A percentile compares a stretch with the other conserved stretches of the same genome.
These are phyloP conservation scores for Dermolepida albohirtum DNA, from an alignment of 2,888 invertebrate genomes.

Conservation along the genomic window DNA sequence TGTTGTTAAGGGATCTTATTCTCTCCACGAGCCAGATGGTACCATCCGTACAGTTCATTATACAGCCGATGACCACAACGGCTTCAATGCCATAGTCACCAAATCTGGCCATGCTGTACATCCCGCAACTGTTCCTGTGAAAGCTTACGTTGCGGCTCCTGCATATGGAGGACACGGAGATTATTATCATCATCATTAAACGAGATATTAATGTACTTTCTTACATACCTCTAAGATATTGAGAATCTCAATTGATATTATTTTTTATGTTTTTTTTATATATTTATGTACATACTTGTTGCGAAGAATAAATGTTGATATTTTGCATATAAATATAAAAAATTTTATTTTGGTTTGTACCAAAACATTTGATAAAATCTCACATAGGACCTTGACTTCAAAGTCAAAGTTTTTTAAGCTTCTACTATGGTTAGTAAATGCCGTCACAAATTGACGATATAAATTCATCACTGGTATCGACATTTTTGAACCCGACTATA, in stretches of 20 bases:
- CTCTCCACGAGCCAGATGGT: conserved; percentile 65
- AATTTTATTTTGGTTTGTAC: too few relatives aligned
- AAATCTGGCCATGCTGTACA: conserved; percentile 72
- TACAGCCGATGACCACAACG: conserved; percentile 77
- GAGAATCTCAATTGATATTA: conserved; percentile 13
- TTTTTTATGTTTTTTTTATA: conserved; percentile 14
- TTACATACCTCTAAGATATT: conserved; percentile 6
- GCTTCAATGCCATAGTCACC: conserved; percentile 78
- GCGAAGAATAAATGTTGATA: conserved; percentile 30
- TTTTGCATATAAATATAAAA: conserved; percentile 33
- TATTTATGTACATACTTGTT: conserved; percentile 37
- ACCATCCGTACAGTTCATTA: conserved; percentile 70
- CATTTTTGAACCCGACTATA: too few relatives aligned
- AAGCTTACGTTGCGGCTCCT: conserved; percentile 64
- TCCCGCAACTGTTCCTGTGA: conserved; percentile 64
- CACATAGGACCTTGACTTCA: too few relatives aligned
- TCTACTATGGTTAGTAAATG: too few relatives aligned
- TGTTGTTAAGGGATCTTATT: conserved; percentile 72
- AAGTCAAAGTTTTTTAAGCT: too few relatives aligned
- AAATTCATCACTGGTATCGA: too few relatives aligned
- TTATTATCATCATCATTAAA: conserved; percentile 41
- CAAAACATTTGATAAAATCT: too few relatives aligned
- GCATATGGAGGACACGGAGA: conserved; percentile 36
- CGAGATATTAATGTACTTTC: not conserved
- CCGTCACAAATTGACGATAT: too few relatives aligned